Evolutionary conservation across 2,888 invertebrate species (phyloP).

Genomic region (Drosophila glabriapex): DNA sequence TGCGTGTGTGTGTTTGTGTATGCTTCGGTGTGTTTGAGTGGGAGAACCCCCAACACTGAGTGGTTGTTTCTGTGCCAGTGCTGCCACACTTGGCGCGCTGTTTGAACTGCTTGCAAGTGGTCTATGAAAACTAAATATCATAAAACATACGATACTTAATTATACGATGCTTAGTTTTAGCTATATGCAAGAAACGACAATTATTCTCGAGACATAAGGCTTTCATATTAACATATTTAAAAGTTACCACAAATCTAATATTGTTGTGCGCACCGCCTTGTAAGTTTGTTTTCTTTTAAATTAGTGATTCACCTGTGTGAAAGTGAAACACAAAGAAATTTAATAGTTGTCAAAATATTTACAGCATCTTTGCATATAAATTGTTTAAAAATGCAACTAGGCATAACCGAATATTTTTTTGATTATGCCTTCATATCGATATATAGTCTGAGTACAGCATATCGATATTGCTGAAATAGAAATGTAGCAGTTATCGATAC

Average conservation of each 20-base stretch:
- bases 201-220: background rate
- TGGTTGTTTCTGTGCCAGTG: conserved; percentile 58
- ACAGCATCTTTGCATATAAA: background rate
- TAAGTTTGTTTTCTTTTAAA: background rate
- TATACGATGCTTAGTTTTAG: too few species aligned
- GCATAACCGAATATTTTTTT: background rate
- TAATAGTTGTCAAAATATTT: background rate
- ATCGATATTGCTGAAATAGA: background rate
- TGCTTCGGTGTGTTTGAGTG: conserved; percentile 28
- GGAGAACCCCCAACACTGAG: conserved; percentile 55
- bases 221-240: background rate
- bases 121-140: background rate
- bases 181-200: background rate
- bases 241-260: background rate
- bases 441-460: background rate
- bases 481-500: conserved; percentile 13
- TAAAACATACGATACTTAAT: background rate
- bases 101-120: conserved; percentile 31
- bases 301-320: background rate
- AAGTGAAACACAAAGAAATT: background rate
- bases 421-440: background rate
- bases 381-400: background rate
- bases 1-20: conserved; percentile 9
- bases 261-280: background rate
- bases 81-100: conserved; percentile 44